Percentiles rank a stretch among this genome's conserved stretches.
phyloP scores from a whole-genome alignment of 2,113 vertebrate species.

The Vombatus ursinus region DNA sequence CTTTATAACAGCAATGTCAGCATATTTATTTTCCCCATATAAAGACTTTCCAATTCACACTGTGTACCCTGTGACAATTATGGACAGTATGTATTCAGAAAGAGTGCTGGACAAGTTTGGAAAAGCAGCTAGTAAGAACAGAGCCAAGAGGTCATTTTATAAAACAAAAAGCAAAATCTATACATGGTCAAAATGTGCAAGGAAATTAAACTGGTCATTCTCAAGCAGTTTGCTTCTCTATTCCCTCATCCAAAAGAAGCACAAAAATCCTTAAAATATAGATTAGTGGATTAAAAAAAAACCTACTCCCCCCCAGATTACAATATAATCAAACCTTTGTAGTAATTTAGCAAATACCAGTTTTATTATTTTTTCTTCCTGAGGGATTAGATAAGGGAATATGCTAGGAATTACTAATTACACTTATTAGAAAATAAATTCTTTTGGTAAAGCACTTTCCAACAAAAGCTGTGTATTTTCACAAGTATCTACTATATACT shows the following conservation, averaged over 20 bases:
- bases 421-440: conserved; percentile 47
- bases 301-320: neutral
- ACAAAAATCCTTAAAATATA: conserved; percentile 45
- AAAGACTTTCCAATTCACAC: conserved; percentile 75
- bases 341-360: conserved; percentile 45
- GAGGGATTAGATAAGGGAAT: conserved; percentile 47
- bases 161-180: conserved; percentile 64
- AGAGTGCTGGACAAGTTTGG: conserved; percentile 77
- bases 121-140: conserved; percentile 64
- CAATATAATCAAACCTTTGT: conserved; percentile 47
- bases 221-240: neutral
- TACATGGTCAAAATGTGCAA: conserved; percentile 68
- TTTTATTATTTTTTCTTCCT: conserved; percentile 21
- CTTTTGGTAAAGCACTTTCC: conserved; percentile 48
- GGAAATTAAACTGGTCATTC: conserved; percentile 26
- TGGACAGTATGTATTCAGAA: conserved; percentile 71
- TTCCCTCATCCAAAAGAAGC: conserved; percentile 24
- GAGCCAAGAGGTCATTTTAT: conserved; percentile 66
- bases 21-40: conserved; percentile 71
- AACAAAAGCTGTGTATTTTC: conserved; percentile 16
- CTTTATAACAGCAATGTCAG: conserved; percentile 68
- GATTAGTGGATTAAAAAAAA: neutral
- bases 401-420: conserved; percentile 64
- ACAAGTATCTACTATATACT: neutral
- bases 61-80: conserved; percentile 72